Percentiles rank a stretch among this genome's conserved stretches.
These are phyloP conservation scores for Spongilla lacustris DNA, from an alignment of 37 sponge, comb jelly and placozoan species.

Conservation along the genomic window DNA sequence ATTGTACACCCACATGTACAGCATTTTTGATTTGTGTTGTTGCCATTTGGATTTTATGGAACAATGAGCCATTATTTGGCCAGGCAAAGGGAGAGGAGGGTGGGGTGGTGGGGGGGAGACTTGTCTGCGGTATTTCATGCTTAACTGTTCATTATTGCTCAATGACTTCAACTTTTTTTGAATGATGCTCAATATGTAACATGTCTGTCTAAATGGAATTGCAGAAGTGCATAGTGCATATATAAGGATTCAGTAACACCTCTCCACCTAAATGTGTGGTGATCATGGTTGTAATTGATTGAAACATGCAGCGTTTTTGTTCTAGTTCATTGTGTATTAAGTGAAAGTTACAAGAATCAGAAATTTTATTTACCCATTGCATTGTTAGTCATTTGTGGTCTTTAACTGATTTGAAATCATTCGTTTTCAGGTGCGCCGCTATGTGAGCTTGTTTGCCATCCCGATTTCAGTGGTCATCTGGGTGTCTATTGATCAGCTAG, in stretches of 20 bases:
- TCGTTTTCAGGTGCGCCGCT: conserved; percentile 52
- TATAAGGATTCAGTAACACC: neutral
- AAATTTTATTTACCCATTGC: neutral
- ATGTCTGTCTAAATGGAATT: neutral
- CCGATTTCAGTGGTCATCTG: conserved; percentile 75
- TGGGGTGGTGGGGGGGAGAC: neutral
- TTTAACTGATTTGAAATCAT: neutral
- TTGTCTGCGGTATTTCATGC: neutral
- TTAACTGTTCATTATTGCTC: neutral
- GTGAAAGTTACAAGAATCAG: neutral
- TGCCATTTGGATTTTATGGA: neutral
- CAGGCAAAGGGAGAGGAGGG: neutral
- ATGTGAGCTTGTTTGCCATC: conserved; percentile 83
- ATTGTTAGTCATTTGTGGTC: conserved; percentile 1
- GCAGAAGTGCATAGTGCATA: neutral
- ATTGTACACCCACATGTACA: neutral
- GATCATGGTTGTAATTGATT: neutral
- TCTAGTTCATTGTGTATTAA: neutral
- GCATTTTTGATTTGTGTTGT: neutral
- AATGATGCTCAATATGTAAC: neutral
- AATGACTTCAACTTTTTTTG: neutral
- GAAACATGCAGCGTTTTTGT: neutral
- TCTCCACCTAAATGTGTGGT: neutral
- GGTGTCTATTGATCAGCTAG: conserved; percentile 66
- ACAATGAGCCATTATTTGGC: neutral